A percentile compares a stretch with the other conserved stretches of the same genome.
Conservation (phyloP, 2,797 vertebrate genomes). For the Trichosurus vulpecula region DNA sequence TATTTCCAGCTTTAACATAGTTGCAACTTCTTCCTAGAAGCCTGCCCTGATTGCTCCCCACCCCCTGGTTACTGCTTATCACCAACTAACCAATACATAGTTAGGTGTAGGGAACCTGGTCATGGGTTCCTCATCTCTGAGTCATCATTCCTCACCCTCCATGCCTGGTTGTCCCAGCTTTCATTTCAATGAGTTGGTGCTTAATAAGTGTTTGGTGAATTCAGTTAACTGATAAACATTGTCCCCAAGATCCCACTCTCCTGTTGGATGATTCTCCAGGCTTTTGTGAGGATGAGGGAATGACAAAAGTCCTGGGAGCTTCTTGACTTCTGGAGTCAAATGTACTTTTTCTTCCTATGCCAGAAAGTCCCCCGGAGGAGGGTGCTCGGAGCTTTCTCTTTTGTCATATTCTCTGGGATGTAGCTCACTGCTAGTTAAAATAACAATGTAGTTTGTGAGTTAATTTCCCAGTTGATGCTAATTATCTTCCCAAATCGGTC, state of each 20-base stretch:
- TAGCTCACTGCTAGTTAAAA: background rate
- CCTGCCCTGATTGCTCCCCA: background rate
- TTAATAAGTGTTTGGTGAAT: background rate
- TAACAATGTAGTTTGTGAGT: background rate
- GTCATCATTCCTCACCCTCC: background rate
- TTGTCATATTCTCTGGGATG: background rate
- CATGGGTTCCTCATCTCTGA: too few species aligned
- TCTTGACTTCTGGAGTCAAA: background rate
- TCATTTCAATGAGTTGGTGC: background rate
- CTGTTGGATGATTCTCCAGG: background rate
- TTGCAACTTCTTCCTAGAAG: background rate
- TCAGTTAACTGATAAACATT: background rate
- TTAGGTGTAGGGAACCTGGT: too few species aligned
- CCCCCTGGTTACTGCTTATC: background rate
- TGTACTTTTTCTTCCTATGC: too few species aligned
- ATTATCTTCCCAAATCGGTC: too few species aligned
- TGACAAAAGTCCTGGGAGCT: background rate
- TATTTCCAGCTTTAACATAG: background rate
- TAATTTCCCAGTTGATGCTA: too few species aligned
- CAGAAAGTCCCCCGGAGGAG: background rate
- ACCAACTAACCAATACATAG: background rate
- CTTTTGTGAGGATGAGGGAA: background rate
- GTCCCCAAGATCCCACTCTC: background rate
- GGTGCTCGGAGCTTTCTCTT: too few species aligned
- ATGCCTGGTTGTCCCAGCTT: background rate